These are phyloP conservation scores for Conus ventricosus DNA, from an alignment of 1,140 invertebrate species.

Conservation along the genomic window DNA sequence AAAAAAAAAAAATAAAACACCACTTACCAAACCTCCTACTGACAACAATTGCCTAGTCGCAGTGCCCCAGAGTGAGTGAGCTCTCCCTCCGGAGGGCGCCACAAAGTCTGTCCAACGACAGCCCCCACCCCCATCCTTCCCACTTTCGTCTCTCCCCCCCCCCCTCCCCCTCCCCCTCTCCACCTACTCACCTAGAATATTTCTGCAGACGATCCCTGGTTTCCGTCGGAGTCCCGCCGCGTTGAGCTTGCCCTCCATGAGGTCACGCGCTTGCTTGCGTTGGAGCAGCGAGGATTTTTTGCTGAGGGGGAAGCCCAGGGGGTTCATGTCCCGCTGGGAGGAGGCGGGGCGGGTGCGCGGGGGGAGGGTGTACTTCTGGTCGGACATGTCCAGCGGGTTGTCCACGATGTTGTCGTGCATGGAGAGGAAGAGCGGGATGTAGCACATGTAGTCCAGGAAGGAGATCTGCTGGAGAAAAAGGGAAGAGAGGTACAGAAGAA, in stretches of 20 bases:
- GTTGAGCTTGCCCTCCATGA: constrained; percentile 47
- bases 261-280: constrained; percentile 50
- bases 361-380: constrained; percentile 64
- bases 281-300: constrained; percentile 48
- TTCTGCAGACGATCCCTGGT: constrained; percentile 41
- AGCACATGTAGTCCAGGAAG: constrained; percentile 72
- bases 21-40: no score
- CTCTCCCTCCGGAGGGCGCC: no score
- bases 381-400: constrained; percentile 72
- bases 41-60: no score
- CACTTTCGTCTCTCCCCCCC: no score
- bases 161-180: no score
- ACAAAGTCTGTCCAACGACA: no score
- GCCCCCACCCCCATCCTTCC: no score
- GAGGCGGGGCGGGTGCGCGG: constrained; percentile 53
- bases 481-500: not conserved
- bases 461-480: constrained; percentile 60
- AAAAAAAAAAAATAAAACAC: no score
- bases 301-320: constrained; percentile 57
- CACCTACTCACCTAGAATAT: constrained; percentile 49
- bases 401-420: constrained; percentile 71
- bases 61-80: no score
- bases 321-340: constrained; percentile 72
- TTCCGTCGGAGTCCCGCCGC: constrained; percentile 32
- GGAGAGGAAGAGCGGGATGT: constrained; percentile 73